Base-by-base conservation (phyloP, 1,140 invertebrate species). In the Teleogryllus occipitalis region DNA sequence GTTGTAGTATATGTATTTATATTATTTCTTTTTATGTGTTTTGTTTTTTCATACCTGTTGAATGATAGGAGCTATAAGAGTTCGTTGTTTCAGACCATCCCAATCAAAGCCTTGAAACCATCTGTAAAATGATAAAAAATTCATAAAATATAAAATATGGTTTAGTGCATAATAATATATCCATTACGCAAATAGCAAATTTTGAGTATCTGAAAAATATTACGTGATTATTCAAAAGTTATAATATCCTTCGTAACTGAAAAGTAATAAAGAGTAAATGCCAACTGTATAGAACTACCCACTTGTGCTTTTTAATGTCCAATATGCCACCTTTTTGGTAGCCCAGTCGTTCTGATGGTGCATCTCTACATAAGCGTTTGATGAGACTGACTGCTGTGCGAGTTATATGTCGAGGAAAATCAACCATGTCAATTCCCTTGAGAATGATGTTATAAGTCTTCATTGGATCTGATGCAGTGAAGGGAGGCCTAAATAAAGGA, bases 81-180 rank as follows among this genome's bases (percentile, higher is more conserved):
- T 91, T 81, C 92, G 87, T 78, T 89, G 89, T 39, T 90, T 87
- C 22, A 98, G 86, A 14, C 92, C 93, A 82, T 95, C 92, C 96
- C 97, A 99, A 84, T 98, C 96, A 84, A 98, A 96, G 76, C 94
- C 95, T 83, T 94, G 91, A 87, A 97, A 98, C 96, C 96, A 98
- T 82, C 94, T 91, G 82, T 47, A 86, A 85, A 75, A 78, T 79
- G 1, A 65, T 10, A 65, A 65, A 82, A 81, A 83, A 83, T 82
- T 81, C 80, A 18, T 18, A 77, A 78, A 82, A 79, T 81, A n/a
- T 12, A 21, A 39, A 39, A 39, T 5, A 39, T 39, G 27, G 1
- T 39, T 2, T 39, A 39, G 27, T 39, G 5, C 27, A 39, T 39
- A 39, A 39, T 39, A 39, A 39, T 39, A 39, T 39, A 39, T 39